Base-by-base conservation (phyloP, 2,113 vertebrate species). In the Psittacula cyanocephala region DNA sequence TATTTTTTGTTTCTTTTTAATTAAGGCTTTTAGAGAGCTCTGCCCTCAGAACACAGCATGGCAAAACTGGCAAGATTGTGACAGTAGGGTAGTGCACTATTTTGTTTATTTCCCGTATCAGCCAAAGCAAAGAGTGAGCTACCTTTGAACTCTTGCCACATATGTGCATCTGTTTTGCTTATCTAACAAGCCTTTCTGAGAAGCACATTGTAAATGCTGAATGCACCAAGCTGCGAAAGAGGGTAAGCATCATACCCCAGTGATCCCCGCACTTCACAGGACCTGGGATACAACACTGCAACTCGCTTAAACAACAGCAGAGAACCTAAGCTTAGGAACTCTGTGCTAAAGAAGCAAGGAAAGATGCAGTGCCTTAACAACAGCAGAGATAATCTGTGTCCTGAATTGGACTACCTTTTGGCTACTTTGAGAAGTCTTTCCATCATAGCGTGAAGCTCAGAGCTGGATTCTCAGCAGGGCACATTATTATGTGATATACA, bases 91-190 rank as follows among this genome's bases (percentile, higher is more conserved):
- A 93, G 72, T 53, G 57, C 19, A 37, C n/a, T 52, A 22, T 91
- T 92, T 88, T 83, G 44, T 83, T 94, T 93, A 82, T 91, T 95
- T 85, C 31, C 49, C 8, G 0, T 46, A 63, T 63, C 83, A 92
- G 72, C 37, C 31, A 92, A 93, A 96, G 64, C 88, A 86, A 93
- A 94, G 79, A 93, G 49, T 44, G 57, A 82, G 49, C 70, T 86
- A 88, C 92, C 96, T 96, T 95, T 92, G 94, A 94, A 92, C 83
- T 93, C 65, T 88, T 65, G 39, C 82, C 35, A 75, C 91, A 86
- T n/a, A 39, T 0, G 2, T 64, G 35, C 62, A 74, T 63, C 64
- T 67, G 86, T 33, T 88, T 93, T 80, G 23, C 68, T 86, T 80
- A 47, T 11, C 82, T 55, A 69, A 70, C 65, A 59, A 86, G 41